These are phyloP conservation scores for Oncorhynchus tshawytscha DNA, from an alignment of 2,113 vertebrate species.

Conservation along the genomic window DNA sequence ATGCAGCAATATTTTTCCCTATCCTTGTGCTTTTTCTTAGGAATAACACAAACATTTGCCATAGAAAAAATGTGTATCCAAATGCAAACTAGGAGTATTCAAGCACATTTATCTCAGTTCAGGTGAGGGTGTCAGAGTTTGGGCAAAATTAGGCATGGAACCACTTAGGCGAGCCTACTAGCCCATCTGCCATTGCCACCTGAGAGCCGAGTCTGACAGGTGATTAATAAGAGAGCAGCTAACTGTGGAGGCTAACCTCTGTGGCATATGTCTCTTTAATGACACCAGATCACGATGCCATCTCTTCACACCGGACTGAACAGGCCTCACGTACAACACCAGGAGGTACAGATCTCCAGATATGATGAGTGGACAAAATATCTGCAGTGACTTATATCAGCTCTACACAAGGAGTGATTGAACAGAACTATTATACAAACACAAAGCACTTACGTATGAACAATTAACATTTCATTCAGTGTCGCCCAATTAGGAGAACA, in stretches of 20 bases:
- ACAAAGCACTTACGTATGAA: slow-evolving; percentile 15
- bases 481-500: slow-evolving; percentile 24
- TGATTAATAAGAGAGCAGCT: slow-evolving; percentile 69
- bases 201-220: slow-evolving; percentile 66
- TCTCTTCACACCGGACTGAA: slow-evolving; percentile 20
- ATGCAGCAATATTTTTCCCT: too few relatives aligned
- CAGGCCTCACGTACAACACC: background rate
- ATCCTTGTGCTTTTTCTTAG: too few relatives aligned
- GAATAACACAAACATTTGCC: background rate
- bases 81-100: slow-evolving; percentile 10
- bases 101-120: slow-evolving; percentile 9
- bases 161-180: slow-evolving; percentile 34
- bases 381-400: background rate
- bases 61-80: background rate
- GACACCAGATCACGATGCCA: slow-evolving; percentile 41
- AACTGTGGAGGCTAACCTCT: slow-evolving; percentile 60
- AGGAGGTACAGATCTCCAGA: background rate
- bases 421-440: slow-evolving; percentile 30
- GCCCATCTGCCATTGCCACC: slow-evolving; percentile 65
- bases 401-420: slow-evolving; percentile 16
- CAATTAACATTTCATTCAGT: slow-evolving; percentile 41
- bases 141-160: slow-evolving; percentile 15
- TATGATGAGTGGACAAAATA: slow-evolving; percentile 15
- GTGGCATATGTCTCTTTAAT: slow-evolving; percentile 66
- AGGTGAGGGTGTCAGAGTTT: slow-evolving; percentile 12